These are phyloP conservation scores for Alviniconcha marisindica DNA, from an alignment of 1,140 invertebrate genomes.

Conservation along the genomic window DNA sequence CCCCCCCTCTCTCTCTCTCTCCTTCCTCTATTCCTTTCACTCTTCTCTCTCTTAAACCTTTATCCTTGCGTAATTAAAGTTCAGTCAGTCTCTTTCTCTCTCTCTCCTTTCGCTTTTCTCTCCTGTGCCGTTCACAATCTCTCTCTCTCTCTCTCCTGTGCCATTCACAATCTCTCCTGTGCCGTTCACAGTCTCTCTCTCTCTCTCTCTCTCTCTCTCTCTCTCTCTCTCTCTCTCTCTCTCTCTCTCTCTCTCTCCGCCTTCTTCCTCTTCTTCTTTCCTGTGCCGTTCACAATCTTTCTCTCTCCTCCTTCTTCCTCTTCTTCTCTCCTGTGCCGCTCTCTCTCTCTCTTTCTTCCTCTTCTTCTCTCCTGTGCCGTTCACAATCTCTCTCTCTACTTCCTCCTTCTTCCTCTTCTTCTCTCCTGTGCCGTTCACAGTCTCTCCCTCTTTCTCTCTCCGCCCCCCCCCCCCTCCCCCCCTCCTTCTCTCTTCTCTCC, in stretches of 20 bases:
- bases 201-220: not conserved
- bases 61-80: no score
- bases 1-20: no score
- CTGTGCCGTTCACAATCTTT: not conserved
- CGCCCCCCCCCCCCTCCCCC: constrained; percentile 12
- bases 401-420: not conserved
- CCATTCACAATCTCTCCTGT: no score
- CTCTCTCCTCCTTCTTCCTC: not conserved
- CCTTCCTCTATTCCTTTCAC: no score
- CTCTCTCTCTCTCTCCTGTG: not conserved
- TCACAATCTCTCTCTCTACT: not conserved
- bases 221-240: constrained; percentile 30
- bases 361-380: no score
- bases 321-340: constrained; percentile 2
- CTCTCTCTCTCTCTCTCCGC: constrained; percentile 9
- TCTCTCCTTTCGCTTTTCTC: no score
- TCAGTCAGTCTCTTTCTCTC: not conserved
- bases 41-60: not conserved
- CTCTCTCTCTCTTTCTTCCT: constrained; percentile 4
- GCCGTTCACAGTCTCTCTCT: not conserved
- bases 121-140: no score
- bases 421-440: constrained; percentile 7
- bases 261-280: not conserved
- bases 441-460: not conserved
- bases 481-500: not conserved